These are phyloP conservation scores for Lithophane socia DNA, from an alignment of 2,888 invertebrate genomes.

Conservation along the genomic window DNA sequence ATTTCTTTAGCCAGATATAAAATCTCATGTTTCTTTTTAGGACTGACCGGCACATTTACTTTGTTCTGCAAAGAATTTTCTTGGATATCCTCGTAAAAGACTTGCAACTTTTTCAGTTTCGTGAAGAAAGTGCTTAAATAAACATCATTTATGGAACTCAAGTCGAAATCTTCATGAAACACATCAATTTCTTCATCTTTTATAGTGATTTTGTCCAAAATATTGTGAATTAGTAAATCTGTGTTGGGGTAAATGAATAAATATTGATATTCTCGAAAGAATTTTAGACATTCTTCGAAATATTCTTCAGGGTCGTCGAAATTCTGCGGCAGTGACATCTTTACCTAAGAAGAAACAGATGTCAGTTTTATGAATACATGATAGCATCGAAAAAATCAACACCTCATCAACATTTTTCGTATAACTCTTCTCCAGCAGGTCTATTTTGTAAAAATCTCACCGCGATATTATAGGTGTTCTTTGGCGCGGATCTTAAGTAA, in stretches of 20 bases:
- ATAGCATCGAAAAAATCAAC: neutral
- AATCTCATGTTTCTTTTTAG: constrained; percentile 94
- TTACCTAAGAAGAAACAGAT: constrained; percentile 30
- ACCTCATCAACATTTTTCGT: neutral
- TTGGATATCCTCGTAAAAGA: constrained; percentile 66
- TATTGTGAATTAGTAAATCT: constrained; percentile 89
- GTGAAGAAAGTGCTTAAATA: constrained; percentile 74
- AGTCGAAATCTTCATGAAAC: constrained; percentile 68
- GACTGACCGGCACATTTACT: constrained; percentile 82
- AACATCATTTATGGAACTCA: constrained; percentile 58
- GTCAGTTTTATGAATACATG: neutral
- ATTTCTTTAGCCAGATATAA: constrained; percentile 90
- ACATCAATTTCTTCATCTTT: constrained; percentile 74
- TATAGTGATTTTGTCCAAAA: constrained; percentile 89
- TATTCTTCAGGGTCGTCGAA: constrained; percentile 83
- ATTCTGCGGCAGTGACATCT: constrained; percentile 79
- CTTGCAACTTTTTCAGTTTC: constrained; percentile 71
- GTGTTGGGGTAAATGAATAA: constrained; percentile 92
- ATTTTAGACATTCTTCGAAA: constrained; percentile 89
- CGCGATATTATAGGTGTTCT: no score
- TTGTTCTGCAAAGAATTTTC: constrained; percentile 67
- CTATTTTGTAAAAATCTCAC: no score
- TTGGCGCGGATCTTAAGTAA: no score
- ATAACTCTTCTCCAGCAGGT: no score
- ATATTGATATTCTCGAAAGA: constrained; percentile 91